Base-by-base conservation (phyloP, 1,140 invertebrate species). In the Aricia agestis region DNA sequence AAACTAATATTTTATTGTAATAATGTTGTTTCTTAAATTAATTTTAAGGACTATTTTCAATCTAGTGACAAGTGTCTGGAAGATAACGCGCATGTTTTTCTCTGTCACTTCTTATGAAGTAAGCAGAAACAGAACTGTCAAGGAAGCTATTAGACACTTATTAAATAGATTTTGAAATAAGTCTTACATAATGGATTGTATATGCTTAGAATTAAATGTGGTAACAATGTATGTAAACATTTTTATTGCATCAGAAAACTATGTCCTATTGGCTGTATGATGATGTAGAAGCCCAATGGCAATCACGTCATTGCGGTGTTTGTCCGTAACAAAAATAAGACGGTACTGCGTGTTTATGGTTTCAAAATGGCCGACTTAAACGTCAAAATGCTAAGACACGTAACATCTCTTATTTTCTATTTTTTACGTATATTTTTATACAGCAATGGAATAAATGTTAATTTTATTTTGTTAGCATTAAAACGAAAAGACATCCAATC, bases 381-480 rank as follows among this genome's bases (percentile, higher is more conserved):
- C 45, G 45, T 52, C 45, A 63, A 83, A 75, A 69, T 78, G 79
- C 80, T 81, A 76, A 66, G 71, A 83, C 82, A 85, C 83, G 79
- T 86, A 85, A 87, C 84, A 81, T 82, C 83, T 76, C 81, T 78
- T 82, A 81, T 90, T 89, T 85, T 87, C 81, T 85, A 86, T 84
- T 84, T 72, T 86, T 89, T 88, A 91, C 85, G 85, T 89, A 88
- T 91, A 91, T 90, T 89, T 90, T 89, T 91, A 90, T 91, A 90
- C 87, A 89, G 84, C 81, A 71, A 89, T 86, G 86, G 81, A 89
- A 90, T 89, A 87, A 85, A 86, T 88, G 83, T 89, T 91, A 87
- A 87, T 88, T 90, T 91, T 87, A 89, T 85, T 91, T 89, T 91
- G 87, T 91, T 91, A 91, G 89, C 87, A 90, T 91, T 91, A 91